Evolutionary conservation across 2,888 invertebrate species (phyloP).

Genomic region (Cephus runcator): DNA sequence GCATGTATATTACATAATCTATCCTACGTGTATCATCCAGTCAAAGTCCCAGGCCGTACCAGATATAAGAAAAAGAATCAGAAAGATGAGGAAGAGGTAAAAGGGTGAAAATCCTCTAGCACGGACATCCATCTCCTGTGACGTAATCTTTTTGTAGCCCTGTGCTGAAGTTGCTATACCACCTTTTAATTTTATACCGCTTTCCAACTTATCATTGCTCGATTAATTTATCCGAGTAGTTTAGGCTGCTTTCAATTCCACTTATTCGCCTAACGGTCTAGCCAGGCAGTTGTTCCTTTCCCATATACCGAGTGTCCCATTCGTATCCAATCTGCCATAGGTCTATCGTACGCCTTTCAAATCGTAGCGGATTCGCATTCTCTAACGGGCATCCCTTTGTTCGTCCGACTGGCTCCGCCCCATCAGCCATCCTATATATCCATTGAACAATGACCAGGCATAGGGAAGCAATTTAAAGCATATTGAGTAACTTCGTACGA

Average conservation of each 20-base stretch:
- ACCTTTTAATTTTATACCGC: constrained; percentile 27
- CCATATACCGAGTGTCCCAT: not conserved
- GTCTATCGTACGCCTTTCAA: not conserved
- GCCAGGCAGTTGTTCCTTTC: not conserved
- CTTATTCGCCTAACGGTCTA: not conserved
- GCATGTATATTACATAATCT: not conserved
- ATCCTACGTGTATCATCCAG: not conserved
- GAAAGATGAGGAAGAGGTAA: constrained; percentile 25
- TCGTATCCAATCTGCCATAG: not conserved
- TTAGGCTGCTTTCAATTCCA: constrained; percentile 1
- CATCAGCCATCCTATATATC: not conserved
- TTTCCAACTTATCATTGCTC: constrained; percentile 57
- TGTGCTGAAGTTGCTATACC: constrained; percentile 6
- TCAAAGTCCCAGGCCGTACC: not conserved
- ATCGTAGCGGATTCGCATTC: not conserved
- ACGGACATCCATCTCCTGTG: constrained; percentile 55
- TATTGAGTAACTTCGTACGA: constrained; percentile 27
- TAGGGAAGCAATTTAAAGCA: constrained; percentile 27
- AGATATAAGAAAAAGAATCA: not conserved
- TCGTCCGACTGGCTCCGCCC: not conserved
- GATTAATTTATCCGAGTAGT: constrained; percentile 56
- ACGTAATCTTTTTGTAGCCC: constrained; percentile 48
- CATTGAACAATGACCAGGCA: not conserved
- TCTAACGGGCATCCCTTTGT: not conserved
- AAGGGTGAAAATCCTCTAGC: not conserved